Conservation (phyloP, 2,113 vertebrate genomes). For the Caranx ignobilis region DNA sequence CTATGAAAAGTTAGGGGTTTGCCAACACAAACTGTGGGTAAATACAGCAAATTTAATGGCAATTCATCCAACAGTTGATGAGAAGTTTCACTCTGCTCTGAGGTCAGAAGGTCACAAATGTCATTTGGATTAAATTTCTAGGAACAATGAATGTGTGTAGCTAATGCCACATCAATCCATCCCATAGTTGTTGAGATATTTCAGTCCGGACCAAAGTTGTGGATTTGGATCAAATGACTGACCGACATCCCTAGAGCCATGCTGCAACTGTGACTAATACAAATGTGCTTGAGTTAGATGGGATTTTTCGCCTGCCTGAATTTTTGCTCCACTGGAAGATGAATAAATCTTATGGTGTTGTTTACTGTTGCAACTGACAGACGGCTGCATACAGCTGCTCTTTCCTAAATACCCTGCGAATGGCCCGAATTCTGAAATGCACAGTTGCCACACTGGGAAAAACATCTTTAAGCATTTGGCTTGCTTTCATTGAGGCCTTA, state of each 20-base stretch:
- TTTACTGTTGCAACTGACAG: conserved; percentile 22
- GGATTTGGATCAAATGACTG: neutral
- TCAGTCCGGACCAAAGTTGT: neutral
- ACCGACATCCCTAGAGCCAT: neutral
- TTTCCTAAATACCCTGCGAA: conserved; percentile 2
- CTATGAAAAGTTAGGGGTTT: neutral
- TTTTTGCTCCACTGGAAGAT: conserved; percentile 1
- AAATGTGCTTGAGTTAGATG: neutral
- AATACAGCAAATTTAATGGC: neutral
- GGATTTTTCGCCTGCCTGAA: conserved; percentile 7
- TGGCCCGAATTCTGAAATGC: conserved; percentile 10
- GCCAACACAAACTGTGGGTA: neutral
- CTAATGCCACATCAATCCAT: neutral
- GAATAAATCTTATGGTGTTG: conserved; percentile 32
- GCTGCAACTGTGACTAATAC: neutral
- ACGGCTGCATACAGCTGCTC: conserved; percentile 21
- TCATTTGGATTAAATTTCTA: neutral
- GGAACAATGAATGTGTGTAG: neutral
- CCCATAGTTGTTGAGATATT: neutral
- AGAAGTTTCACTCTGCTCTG: neutral
- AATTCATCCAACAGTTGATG: neutral
- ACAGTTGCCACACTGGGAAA: neutral
- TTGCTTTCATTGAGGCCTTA: neutral
- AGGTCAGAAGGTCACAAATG: neutral
- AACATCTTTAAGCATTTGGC: neutral